A percentile compares a stretch with the other conserved stretches of the same genome.
Conservation (phyloP, 2,888 invertebrate genomes). For the Lasioglossum malachurum region DNA sequence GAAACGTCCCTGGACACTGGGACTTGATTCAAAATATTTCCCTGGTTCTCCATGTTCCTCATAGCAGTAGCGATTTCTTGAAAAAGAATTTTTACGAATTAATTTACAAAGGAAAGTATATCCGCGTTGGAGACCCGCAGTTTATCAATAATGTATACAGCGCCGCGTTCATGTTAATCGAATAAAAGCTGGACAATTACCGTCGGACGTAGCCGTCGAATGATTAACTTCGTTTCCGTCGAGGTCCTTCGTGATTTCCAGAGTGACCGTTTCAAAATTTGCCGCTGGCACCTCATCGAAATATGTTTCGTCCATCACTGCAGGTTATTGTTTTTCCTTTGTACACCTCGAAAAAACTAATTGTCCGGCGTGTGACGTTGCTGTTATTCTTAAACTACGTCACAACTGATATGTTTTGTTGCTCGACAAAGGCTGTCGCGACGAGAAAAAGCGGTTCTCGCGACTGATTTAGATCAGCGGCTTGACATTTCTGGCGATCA, state of each 20-base stretch:
- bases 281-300: slow-evolving; percentile 77
- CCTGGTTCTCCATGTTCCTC: slow-evolving; percentile 17
- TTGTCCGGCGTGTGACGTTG: background rate
- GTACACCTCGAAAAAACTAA: background rate
- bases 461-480: background rate
- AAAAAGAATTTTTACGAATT: background rate
- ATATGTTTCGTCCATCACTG: slow-evolving; percentile 74
- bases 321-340: slow-evolving; percentile 29
- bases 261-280: slow-evolving; percentile 77
- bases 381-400: background rate
- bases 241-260: slow-evolving; percentile 75
- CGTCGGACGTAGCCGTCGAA: slow-evolving; percentile 7
- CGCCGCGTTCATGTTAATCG: background rate
- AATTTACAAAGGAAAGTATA: background rate
- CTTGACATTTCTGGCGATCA: slow-evolving; percentile 40
- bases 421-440: background rate
- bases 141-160: background rate
- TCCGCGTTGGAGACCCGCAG: background rate
- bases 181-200: slow-evolving; percentile 29
- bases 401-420: background rate
- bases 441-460: background rate
- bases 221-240: slow-evolving; percentile 49
- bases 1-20: slow-evolving; percentile 60
- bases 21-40: background rate
- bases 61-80: slow-evolving; percentile 29